Evolutionary conservation across 2,888 invertebrate genomes (phyloP), one percentile per base, ranked within the genome.

Genomic region (Autographa gamma): DNA sequence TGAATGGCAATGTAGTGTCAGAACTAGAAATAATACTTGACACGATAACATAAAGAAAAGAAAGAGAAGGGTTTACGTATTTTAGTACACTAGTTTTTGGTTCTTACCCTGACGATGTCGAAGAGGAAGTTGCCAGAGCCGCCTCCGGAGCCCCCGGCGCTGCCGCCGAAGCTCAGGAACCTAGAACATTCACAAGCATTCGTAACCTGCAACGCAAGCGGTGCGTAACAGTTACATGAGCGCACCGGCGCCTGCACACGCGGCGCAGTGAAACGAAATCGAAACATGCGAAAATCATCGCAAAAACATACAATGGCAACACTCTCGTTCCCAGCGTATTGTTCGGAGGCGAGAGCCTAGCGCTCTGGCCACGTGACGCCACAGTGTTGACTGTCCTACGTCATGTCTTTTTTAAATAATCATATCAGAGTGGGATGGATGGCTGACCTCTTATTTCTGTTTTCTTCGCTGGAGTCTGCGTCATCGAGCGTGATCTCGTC

Each of bases 111-210:
- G 92, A 98, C 97, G 90, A 98, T 97, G 93, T 98, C 98, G 93
- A 98, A 98, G 83, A 98, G 96, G 96, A 98, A 98, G 96, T 98
- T 98, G 77, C 98, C 98, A 64, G 98, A 98, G 68, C 98, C 98
- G 79, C 97, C 97, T 62, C 96, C 96, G 75, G 96, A 96, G 25
- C 93, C 93, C 67, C 92, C 93, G 25, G 91, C 93, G 71, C 95
- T 94, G 34, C 91, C 93, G 59, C 97, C 97, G 90, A 97, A 97
- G 89, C 96, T 97, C 86, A 97, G 95, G 93, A 97, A 97, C 86
- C 96, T 96, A 90, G 6, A 86, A 86, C 66, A 74, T 60, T 56
- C 11, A 25, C 31, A 13, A 19, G n/a, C 32, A 18, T 63, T 32
- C 18, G 54, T 38, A 60, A 54, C 56, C 43, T 6, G 43, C 43